These are phyloP conservation scores for Silurus glanis DNA, from an alignment of 2,113 vertebrate species.

Conservation along the genomic window DNA sequence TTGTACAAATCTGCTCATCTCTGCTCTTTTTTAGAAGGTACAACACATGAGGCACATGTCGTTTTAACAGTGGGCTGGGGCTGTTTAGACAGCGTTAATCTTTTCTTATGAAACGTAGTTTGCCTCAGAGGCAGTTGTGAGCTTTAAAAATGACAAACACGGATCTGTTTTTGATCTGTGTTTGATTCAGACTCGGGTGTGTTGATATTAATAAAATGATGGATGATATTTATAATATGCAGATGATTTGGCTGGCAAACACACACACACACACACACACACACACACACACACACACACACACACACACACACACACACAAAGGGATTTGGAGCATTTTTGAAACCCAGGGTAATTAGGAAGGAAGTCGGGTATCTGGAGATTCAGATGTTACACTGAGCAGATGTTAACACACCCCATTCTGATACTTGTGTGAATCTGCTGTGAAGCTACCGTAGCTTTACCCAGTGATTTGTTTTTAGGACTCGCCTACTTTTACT, in stretches of 20 bases:
- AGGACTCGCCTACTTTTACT: neutral
- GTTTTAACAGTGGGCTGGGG: neutral
- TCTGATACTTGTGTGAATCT: neutral
- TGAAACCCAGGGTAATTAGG: neutral
- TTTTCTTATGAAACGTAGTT: no score
- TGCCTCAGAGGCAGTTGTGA: neutral
- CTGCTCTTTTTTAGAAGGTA: neutral
- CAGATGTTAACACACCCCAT: neutral
- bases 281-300: neutral
- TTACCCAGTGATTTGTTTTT: neutral
- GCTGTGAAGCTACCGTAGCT: neutral
- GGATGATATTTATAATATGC: neutral
- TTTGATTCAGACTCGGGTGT: neutral
- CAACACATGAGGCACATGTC: neutral
- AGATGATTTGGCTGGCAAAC: neutral
- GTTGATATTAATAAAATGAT: neutral
- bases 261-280: neutral
- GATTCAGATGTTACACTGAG: slow-evolving; percentile 9
- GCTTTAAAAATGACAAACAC: neutral
- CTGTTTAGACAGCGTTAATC: neutral
- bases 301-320: neutral
- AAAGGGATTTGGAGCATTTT: neutral
- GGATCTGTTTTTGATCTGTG: neutral
- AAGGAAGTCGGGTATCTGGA: neutral
- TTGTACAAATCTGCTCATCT: neutral